Base-by-base conservation (phyloP, 2,113 vertebrate genomes). In the Scortum barcoo region DNA sequence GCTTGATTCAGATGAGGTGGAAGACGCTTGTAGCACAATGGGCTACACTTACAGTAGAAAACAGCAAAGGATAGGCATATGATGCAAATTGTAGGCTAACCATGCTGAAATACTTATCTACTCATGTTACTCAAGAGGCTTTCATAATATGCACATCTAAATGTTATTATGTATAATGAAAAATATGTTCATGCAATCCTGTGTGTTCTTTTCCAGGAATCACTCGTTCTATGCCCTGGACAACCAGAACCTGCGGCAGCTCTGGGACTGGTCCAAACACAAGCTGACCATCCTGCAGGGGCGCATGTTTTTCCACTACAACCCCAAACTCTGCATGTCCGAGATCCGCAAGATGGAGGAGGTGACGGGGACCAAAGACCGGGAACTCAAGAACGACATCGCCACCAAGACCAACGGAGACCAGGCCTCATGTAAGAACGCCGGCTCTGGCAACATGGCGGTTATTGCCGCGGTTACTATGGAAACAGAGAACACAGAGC, bases 241-340 rank as follows among this genome's bases (percentile, higher is more conserved):
- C 93, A 99, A 99, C 95, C 96, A 98, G 94, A 99, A 99, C 81
- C 94, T 99, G 51, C 94, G 97, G n/a, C 98, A 99, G 76, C 96
- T 99, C 12, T 99, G 98, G 98, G 97, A 99, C 78, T 99, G 98
- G 98, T 96, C 93, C 91, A 98, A 99, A 57, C 98, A 99, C 95
- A 98, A 97, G 86, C 95, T 99, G 86, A 97, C 94, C 53, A 98
- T 99, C 88, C 85, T 93, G 51, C 94, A 95, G 78, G 97, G 98
- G 33, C 97, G 97, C 79, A 95, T 99, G 86, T 99, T 98, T 89
- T 99, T 99, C 92, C 96, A 98, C 83, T 97, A 97, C 76, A 99
- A 99, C 82, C 96, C 97, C 90, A 99, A 99, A 48, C 97, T 99
- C 67, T 99, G 98, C 88, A 93, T 98, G 91, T 93, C 96, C 0